phyloP scores from a whole-genome alignment of 2,113 vertebrate genomes.

The Zeus faber region DNA sequence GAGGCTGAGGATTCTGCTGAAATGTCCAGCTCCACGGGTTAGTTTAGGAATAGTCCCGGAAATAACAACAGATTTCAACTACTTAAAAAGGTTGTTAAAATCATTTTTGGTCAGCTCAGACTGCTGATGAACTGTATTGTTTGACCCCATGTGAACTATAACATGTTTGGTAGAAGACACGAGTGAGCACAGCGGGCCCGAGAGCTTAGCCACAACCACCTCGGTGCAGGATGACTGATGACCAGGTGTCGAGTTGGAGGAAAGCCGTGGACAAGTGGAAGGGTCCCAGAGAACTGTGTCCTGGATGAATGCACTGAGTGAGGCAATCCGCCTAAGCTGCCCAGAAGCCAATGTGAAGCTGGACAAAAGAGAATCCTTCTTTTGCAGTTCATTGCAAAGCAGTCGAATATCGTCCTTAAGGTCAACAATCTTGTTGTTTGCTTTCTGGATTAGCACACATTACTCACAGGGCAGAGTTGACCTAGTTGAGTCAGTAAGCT shows the following conservation, averaged over 20 bases:
- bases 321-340: not conserved
- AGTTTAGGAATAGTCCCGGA: too few relatives aligned
- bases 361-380: not conserved
- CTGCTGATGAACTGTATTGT: too few relatives aligned
- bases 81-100: too few relatives aligned
- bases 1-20: too few relatives aligned
- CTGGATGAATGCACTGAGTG: not conserved
- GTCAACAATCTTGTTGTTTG: not conserved
- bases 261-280: too few relatives aligned
- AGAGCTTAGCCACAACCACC: not conserved
- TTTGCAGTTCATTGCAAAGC: not conserved
- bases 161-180: too few relatives aligned
- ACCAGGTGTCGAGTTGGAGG: not conserved
- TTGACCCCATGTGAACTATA: too few relatives aligned
- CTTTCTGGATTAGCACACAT: not conserved
- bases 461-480: not conserved
- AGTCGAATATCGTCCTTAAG: not conserved
- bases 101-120: too few relatives aligned
- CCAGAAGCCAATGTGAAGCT: not conserved
- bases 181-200: too few relatives aligned
- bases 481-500: too few relatives aligned
- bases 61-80: too few relatives aligned
- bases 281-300: not conserved
- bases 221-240: not conserved
- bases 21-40: too few relatives aligned